Conservation (phyloP, 1,140 invertebrate genomes). For the Periplaneta americana region DNA sequence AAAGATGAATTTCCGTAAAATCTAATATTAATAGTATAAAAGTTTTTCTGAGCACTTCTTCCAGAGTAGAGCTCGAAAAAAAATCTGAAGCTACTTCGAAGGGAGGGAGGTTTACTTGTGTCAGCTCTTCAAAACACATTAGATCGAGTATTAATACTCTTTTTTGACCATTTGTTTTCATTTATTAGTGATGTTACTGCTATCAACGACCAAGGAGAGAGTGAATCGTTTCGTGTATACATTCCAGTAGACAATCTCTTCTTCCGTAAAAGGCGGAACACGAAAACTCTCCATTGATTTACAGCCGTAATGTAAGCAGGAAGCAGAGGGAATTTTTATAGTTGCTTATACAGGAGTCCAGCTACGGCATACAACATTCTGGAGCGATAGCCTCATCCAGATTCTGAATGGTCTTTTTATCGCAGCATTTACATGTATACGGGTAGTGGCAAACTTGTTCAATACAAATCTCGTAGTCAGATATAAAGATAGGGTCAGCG, state of each 20-base stretch:
- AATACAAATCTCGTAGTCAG: neutral
- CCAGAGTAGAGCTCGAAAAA: too few species aligned
- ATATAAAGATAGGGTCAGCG: neutral
- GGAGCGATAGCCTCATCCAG: too few species aligned
- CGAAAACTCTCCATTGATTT: neutral
- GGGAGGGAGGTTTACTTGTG: too few species aligned
- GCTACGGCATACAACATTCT: too few species aligned
- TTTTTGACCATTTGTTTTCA: neutral
- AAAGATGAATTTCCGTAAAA: too few species aligned
- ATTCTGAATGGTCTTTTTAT: too few species aligned
- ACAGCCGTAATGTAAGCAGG: neutral
- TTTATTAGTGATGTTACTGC: neutral
- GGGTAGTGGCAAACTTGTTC: too few species aligned
- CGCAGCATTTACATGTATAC: neutral
- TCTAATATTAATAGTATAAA: too few species aligned
- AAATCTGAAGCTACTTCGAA: too few species aligned
- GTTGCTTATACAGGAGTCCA: neutral
- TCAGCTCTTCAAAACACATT: too few species aligned
- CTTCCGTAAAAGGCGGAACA: neutral
- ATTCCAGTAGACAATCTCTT: neutral
- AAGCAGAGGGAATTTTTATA: neutral
- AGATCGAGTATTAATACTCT: too few species aligned
- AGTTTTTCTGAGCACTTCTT: too few species aligned
- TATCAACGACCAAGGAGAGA: neutral
- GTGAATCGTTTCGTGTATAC: neutral